These are phyloP conservation scores for Steromphala cineraria DNA, from an alignment of 2,888 invertebrate genomes.

Conservation along the genomic window DNA sequence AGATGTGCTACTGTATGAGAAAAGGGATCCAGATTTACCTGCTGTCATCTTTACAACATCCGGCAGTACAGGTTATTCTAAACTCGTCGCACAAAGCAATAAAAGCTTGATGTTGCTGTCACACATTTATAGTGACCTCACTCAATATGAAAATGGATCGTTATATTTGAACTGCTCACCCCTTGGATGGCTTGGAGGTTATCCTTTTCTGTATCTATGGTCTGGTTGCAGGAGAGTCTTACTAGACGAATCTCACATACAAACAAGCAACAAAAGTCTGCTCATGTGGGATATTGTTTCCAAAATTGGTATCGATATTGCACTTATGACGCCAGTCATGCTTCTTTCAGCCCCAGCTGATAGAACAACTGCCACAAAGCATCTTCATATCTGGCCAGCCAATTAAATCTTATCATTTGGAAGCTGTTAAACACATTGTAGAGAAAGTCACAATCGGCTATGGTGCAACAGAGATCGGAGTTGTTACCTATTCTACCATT, in stretches of 20 bases:
- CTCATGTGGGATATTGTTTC: conserved; percentile 28
- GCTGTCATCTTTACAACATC: conserved; percentile 39
- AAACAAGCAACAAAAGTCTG: neutral
- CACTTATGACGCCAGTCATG: neutral
- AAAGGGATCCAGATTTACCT: conserved; percentile 12
- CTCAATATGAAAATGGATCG: conserved; percentile 17
- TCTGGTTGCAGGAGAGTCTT: conserved; percentile 33
- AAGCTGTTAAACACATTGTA: neutral
- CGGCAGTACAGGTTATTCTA: conserved; percentile 40
- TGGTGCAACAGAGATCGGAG: neutral
- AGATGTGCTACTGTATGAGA: neutral
- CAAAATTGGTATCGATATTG: conserved; percentile 27
- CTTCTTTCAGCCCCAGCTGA: too few relatives aligned
- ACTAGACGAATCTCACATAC: conserved; percentile 27
- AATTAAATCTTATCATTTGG: neutral
- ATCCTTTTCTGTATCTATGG: conserved; percentile 35
- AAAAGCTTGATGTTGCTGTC: conserved; percentile 26
- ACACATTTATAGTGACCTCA: conserved; percentile 23
- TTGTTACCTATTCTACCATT: neutral
- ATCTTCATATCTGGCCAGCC: neutral
- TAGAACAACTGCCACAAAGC: too few relatives aligned
- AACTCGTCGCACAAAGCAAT: conserved; percentile 34
- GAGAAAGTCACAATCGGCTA: neutral
- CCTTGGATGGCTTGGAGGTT: conserved; percentile 42
- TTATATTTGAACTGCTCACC: conserved; percentile 31